Evolutionary conservation across 2,888 invertebrate genomes (phyloP).

Genomic region (Trichogramma evanescens): DNA sequence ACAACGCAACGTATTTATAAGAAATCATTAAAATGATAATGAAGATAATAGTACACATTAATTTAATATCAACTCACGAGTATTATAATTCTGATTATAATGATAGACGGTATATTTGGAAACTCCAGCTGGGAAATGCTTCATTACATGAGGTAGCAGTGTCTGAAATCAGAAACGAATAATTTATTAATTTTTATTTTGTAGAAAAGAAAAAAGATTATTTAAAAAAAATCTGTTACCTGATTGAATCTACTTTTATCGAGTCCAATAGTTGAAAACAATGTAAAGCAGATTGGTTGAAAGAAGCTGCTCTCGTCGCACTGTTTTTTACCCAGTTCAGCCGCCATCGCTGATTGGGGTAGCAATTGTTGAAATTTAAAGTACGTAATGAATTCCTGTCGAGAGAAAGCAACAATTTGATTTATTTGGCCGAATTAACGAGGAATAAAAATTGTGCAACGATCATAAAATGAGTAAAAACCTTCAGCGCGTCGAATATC

Average conservation of each 20-base stretch:
- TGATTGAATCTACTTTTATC: conserved; percentile 1
- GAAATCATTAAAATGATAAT: not conserved
- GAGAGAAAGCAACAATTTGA: not conserved
- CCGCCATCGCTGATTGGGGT: conserved; percentile 5
- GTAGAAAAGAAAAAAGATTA: not conserved
- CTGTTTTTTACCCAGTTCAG: conserved; percentile 4
- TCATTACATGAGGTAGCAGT: conserved; percentile 7
- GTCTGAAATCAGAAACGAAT: conserved; percentile 10
- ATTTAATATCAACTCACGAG: conserved; percentile 10
- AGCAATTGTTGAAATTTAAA: conserved; percentile 3
- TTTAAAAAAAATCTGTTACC: conserved; percentile 13
- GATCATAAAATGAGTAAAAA: not conserved
- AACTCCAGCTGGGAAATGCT: conserved; percentile 24
- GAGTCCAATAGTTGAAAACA: conserved; percentile 12
- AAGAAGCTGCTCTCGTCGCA: not conserved
- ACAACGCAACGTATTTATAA: not conserved
- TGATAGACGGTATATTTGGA: conserved; percentile 17
- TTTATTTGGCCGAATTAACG: not conserved
- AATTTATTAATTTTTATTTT: not conserved
- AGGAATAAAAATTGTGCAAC: not conserved
- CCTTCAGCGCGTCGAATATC: not conserved
- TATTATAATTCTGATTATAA: conserved; percentile 20
- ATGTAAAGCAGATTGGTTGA: conserved; percentile 5
- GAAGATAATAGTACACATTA: not conserved
- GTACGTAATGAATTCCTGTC: not conserved